Evolutionary conservation across 1,140 invertebrate genomes (phyloP).

Genomic region (Lamellibrachia luymesi): DNA sequence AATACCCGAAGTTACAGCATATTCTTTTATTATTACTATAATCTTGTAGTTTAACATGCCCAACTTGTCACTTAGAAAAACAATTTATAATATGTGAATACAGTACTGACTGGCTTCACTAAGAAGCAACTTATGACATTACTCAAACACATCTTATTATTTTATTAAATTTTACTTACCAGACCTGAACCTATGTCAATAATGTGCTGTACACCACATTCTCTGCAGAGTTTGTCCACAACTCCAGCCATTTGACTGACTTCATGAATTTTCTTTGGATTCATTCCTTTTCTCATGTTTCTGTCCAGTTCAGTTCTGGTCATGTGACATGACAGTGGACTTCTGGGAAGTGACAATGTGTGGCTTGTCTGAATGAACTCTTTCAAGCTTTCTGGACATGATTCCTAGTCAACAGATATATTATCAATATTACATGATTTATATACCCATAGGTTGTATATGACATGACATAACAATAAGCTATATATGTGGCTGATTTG

Average conservation of each 20-base stretch:
- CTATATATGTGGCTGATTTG: neutral
- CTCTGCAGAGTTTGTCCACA: conserved; percentile 34
- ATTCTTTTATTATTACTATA: neutral
- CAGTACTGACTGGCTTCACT: too few species aligned
- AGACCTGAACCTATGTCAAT: conserved; percentile 56
- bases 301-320: conserved; percentile 19
- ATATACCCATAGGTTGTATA: too few species aligned
- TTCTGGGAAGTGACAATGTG: conserved; percentile 27
- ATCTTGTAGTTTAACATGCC: too few species aligned
- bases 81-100: too few species aligned
- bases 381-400: conserved; percentile 32
- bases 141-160: neutral
- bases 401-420: conserved; percentile 25
- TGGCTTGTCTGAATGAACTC: conserved; percentile 27
- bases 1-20: neutral
- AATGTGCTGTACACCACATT: conserved; percentile 29
- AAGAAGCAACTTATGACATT: neutral
- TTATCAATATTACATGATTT: neutral
- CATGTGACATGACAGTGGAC: neutral
- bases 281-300: conserved; percentile 37
- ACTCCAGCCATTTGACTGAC: conserved; percentile 41
- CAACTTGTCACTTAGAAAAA: too few species aligned
- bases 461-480: neutral
- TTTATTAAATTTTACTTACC: conserved; percentile 53
- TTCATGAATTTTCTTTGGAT: conserved; percentile 45